Conservation (phyloP, 2,888 invertebrate genomes). For the Galerucella calmariensis region DNA sequence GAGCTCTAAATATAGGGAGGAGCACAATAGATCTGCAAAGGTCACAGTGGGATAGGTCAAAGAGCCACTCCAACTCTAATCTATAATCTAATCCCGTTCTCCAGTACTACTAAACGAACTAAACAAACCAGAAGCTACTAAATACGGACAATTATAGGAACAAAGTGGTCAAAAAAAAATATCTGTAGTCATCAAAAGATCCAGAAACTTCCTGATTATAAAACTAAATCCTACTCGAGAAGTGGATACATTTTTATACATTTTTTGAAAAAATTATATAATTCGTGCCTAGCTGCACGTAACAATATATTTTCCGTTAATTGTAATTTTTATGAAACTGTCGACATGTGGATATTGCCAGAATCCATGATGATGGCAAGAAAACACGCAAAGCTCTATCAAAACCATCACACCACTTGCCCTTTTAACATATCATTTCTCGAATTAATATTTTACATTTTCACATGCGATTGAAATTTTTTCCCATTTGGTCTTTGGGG, state of each 20-base stretch:
- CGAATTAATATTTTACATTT: slow-evolving; percentile 48
- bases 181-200: no score
- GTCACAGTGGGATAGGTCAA: no score
- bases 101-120: no score
- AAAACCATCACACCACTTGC: slow-evolving; percentile 56
- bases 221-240: neutral
- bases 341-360: slow-evolving; percentile 54
- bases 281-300: slow-evolving; percentile 20
- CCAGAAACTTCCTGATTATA: no score
- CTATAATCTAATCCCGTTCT: no score
- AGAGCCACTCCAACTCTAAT: no score
- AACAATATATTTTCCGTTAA: slow-evolving; percentile 32
- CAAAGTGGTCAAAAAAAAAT: no score
- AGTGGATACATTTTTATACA: neutral
- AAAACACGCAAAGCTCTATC: slow-evolving; percentile 57
- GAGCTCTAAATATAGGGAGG: no score
- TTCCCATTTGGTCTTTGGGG: neutral
- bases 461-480: slow-evolving; percentile 46
- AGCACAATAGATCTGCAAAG: no score
- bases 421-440: slow-evolving; percentile 53
- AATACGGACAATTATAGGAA: no score
- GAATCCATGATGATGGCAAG: slow-evolving; percentile 47
- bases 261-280: neutral
- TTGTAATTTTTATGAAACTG: slow-evolving; percentile 42
- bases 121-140: no score